Evolutionary conservation across 1,140 invertebrate genomes (phyloP), one percentile per base, ranked within the genome.

Genomic region (Drosophila auraria): DNA sequence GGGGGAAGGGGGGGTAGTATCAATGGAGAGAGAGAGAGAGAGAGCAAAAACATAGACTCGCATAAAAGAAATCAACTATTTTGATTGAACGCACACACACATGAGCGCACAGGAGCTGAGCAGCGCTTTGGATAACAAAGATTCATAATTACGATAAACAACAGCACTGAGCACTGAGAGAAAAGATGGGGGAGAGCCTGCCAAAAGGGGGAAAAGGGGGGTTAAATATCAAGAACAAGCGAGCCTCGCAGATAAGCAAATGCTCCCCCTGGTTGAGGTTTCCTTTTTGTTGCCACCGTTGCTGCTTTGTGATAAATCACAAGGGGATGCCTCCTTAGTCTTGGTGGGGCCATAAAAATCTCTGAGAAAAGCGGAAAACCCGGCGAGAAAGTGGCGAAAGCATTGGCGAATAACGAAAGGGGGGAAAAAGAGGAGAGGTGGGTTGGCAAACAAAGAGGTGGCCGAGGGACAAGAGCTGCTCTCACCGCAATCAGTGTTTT

Each of bases 101-200:
- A 73, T 72, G 71, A 76, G 60, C 51, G 71, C 68, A 30, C 68
- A 71, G 68, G 50, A 72, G 44, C 70, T 59, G 69, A 71, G 69
- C 69, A 72, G 65, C 42, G 58, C 74, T 57, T 45, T 54, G 71
- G 66, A 80, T 82, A 79, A 76, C 70, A 80, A 72, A 76, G 65
- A 82, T 87, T 79, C 75, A 86, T 82, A 87, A 87, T 86, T 82
- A 76, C 61, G 73, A 84, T 84, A 73, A 84, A 83, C 73, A 80
- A 73, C 40, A 12, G 20, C 54, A 51, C 7, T 25, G 15, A 33
- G 50, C 61, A 65, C 62, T 61, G 45, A 33, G 49, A 38, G 8
- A 70, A 68, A 45, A 20, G 5, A 8, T 14, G 11, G 36, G 17
- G 25, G 8, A 33, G 8, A 33, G 8, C 8, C 8, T 12, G 5